These are phyloP conservation scores for Noctuana brunneofusca DNA, from an alignment of 2,888 invertebrate species.

Conservation along the genomic window DNA sequence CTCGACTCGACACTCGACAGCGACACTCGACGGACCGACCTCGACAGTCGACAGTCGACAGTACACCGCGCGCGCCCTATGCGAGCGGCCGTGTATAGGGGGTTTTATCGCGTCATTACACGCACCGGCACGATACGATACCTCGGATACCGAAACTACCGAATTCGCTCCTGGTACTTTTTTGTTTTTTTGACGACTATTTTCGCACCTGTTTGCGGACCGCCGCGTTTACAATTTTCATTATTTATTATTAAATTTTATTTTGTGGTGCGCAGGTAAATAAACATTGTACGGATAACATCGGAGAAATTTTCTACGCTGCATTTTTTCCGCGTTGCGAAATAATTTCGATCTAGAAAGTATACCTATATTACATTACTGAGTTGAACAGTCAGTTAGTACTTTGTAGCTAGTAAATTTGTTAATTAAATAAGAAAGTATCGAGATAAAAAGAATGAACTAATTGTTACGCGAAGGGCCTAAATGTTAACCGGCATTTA, in stretches of 20 bases:
- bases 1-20: slow-evolving; percentile 44
- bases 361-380: not conserved
- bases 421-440: not conserved
- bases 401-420: not conserved
- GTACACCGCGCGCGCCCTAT: slow-evolving; percentile 75
- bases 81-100: slow-evolving; percentile 67
- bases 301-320: slow-evolving; percentile 11
- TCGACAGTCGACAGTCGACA: slow-evolving; percentile 39
- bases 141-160: slow-evolving; percentile 27
- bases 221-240: not conserved
- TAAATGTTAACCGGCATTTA: slow-evolving; percentile 44
- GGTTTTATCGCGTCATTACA: slow-evolving; percentile 34
- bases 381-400: not conserved
- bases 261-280: not conserved
- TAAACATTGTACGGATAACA: slow-evolving; percentile 8
- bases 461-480: slow-evolving; percentile 16
- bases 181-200: slow-evolving; percentile 44
- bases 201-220: slow-evolving; percentile 24
- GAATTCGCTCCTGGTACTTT: slow-evolving; percentile 48
- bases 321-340: not conserved
- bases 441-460: slow-evolving; percentile 1
- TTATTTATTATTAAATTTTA: slow-evolving; percentile 1
- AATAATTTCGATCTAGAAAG: not conserved
- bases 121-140: slow-evolving; percentile 33
- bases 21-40: slow-evolving; percentile 39